Evolutionary conservation across 2,888 invertebrate genomes (phyloP), one percentile per base, ranked within the genome.

Genomic region (Bellardia pandia): DNA sequence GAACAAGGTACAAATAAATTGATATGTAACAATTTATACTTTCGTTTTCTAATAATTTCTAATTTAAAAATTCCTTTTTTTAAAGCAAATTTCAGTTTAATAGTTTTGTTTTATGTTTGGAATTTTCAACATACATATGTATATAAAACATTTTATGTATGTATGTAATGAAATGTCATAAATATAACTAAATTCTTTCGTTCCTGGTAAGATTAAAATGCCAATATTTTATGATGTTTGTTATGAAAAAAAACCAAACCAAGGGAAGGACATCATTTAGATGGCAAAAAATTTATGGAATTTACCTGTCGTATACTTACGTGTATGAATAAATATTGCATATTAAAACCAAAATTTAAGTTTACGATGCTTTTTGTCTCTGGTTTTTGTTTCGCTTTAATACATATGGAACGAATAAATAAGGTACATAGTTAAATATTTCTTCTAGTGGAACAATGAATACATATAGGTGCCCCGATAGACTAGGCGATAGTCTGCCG

Each of bases 211-310:
- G 45, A 64, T 42, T 33, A 7, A 79, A 51, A 30, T 60, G 23
- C n/a, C 33, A 80, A 53, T 80, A 48, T 68, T 72, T 42, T 72
- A 72, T 71, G 60, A 66, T 81, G 64, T 81, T 74, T 72, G 81
- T 42, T 58, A 48, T 62, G 77, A 69, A 78, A 76, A 69, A 71
- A 77, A 77, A 56, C 56, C 42, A 66, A 56, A 56, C 56, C 42
- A 66, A 56, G 13, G 9, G 42, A 66, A 16, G 45, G 37, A 81
- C 37, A 66, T 66, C 30, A 48, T 45, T 66, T 0, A 60, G 6
- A 71, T 62, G 62, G 30, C 72, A 68, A 45, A 8, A 48, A 33
- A 23, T 23, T 3, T 71, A 64, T 53, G 60, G 16, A 60, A 71
- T 62, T 51, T 40, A 68, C 37, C 33, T 69, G 23, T 23, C 23